These are phyloP conservation scores for Caenorhabditis imperialis DNA, from an alignment of 2,888 invertebrate species.

Conservation along the genomic window DNA sequence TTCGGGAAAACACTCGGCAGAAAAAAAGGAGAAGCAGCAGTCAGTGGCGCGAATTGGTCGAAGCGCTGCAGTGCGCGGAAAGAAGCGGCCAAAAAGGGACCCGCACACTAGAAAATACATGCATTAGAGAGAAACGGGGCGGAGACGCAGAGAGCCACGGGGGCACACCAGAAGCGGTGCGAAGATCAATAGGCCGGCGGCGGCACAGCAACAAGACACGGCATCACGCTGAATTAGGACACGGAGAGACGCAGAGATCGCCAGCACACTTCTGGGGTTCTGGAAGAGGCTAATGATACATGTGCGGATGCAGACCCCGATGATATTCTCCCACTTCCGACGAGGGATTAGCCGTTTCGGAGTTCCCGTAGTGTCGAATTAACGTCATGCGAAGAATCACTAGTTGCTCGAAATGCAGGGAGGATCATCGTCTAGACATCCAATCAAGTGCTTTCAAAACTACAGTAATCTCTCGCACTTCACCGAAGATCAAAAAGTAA, in stretches of 20 bases:
- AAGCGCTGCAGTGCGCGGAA: slow-evolving; percentile 36
- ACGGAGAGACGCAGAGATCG: slow-evolving; percentile 31
- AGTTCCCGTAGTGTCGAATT: too few relatives aligned
- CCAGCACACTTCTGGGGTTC: slow-evolving; percentile 15
- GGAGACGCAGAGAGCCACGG: slow-evolving; percentile 45
- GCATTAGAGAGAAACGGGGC: slow-evolving; percentile 33
- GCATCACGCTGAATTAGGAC: slow-evolving; percentile 52
- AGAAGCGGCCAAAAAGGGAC: slow-evolving; percentile 17
- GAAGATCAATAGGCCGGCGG: slow-evolving; percentile 54
- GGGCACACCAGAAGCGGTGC: slow-evolving; percentile 53
- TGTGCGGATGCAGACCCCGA: slow-evolving; percentile 19
- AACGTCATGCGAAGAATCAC: too few relatives aligned
- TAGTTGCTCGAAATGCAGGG: too few relatives aligned
- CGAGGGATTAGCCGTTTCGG: too few relatives aligned
- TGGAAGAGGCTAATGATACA: slow-evolving; percentile 51
- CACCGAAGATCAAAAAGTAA: too few relatives aligned
- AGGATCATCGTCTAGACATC: too few relatives aligned
- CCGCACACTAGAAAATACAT: slow-evolving; percentile 54
- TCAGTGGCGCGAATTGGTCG: slow-evolving; percentile 47
- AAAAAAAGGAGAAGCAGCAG: slow-evolving; percentile 32
- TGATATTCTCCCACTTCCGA: slow-evolving; percentile 38
- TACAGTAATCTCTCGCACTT: too few relatives aligned
- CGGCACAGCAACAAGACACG: too few relatives aligned
- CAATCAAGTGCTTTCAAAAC: too few relatives aligned
- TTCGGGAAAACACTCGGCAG: slow-evolving; percentile 31